Conservation (phyloP, 2,888 invertebrate genomes). For the Xanthorhoe spadicearia region DNA sequence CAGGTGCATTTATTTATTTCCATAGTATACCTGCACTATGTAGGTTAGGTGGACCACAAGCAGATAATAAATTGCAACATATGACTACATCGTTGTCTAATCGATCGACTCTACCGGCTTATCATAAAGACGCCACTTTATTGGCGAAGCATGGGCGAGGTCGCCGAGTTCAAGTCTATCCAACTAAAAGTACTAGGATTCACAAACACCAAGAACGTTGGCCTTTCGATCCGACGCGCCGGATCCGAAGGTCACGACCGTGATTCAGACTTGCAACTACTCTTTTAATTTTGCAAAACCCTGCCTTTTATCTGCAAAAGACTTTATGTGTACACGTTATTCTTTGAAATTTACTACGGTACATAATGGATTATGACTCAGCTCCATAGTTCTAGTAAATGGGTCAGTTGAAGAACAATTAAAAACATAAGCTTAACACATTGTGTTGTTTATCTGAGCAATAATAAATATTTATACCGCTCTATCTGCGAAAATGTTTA, state of each 20-base stretch:
- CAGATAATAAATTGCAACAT: no score
- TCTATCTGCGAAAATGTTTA: background rate
- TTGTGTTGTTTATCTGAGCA: background rate
- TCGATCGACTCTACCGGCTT: slow-evolving; percentile 21
- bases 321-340: slow-evolving; percentile 18
- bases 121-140: slow-evolving; percentile 36
- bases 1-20: no score
- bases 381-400: slow-evolving; percentile 1
- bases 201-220: slow-evolving; percentile 64
- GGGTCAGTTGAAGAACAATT: slow-evolving; percentile 22
- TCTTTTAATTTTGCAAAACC: slow-evolving; percentile 29
- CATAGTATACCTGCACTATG: no score
- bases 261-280: slow-evolving; percentile 44
- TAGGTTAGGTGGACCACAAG: no score
- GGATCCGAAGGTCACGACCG: slow-evolving; percentile 55
- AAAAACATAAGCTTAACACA: slow-evolving; percentile 15
- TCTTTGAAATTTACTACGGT: slow-evolving; percentile 11
- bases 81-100: slow-evolving; percentile 6
- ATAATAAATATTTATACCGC: background rate
- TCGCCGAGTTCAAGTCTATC: slow-evolving; percentile 50
- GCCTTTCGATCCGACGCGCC: slow-evolving; percentile 57
- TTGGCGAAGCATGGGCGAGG: slow-evolving; percentile 53
- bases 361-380: background rate
- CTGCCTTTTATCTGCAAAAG: slow-evolving; percentile 15
- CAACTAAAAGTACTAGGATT: slow-evolving; percentile 49